Percentiles rank a stretch among this genome's conserved stretches.
Conservation (phyloP, 2,113 vertebrate genomes). For the Phrynocephalus versicolor region DNA sequence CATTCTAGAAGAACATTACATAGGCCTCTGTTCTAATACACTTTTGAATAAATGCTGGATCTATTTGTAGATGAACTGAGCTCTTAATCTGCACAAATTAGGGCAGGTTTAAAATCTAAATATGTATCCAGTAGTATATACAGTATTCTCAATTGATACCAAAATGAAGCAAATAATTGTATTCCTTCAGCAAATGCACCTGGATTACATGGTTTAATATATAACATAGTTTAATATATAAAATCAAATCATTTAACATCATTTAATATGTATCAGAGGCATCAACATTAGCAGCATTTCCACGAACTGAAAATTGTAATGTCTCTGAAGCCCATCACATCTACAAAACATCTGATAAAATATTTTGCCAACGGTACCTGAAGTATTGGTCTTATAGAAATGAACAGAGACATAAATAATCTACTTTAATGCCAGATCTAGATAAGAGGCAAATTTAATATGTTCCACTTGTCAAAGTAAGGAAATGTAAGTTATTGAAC, state of each 20-base stretch:
- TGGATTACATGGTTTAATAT: not conserved
- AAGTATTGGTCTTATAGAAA: conserved; percentile 9
- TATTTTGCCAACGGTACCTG: conserved; percentile 17
- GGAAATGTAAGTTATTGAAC: conserved; percentile 14
- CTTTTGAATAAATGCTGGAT: no score
- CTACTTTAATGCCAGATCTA: conserved; percentile 3
- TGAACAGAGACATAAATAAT: conserved; percentile 17
- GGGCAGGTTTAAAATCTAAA: not conserved
- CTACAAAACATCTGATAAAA: not conserved
- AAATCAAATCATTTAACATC: not conserved
- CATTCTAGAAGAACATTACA: no score
- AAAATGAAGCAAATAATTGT: not conserved
- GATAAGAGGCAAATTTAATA: conserved; percentile 12
- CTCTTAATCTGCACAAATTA: not conserved
- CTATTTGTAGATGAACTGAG: not conserved
- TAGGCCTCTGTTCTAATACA: no score
- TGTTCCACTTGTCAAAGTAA: conserved; percentile 16
- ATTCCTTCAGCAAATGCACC: not conserved
- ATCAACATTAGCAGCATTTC: not conserved
- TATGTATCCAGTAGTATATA: not conserved
- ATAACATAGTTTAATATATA: not conserved
- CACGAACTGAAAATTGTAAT: not conserved
- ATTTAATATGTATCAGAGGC: not conserved
- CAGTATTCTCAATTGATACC: not conserved
- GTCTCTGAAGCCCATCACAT: not conserved